Evolutionary conservation across 92 coral and sea anemone species (phyloP).

Genomic region (Blastomussa wellsi): DNA sequence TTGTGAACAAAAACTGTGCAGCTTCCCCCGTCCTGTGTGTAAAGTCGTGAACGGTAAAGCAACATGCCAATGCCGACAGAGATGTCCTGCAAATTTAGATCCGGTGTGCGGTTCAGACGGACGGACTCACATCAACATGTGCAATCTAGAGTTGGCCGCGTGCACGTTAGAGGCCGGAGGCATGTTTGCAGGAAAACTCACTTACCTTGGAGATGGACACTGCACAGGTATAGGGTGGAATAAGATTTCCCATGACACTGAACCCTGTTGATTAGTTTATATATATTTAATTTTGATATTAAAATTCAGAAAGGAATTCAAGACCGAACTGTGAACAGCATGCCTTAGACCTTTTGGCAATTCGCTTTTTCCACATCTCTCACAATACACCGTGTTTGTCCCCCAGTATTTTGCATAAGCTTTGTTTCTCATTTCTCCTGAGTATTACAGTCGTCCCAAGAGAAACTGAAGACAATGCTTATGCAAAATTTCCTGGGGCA

Average conservation of each 20-base stretch:
- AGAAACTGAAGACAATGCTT: too few relatives aligned
- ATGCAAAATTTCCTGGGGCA: too few relatives aligned
- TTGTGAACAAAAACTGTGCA: slow-evolving; percentile 70
- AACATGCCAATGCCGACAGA: slow-evolving; percentile 67
- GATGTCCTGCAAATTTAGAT: slow-evolving; percentile 42
- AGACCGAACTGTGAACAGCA: too few relatives aligned
- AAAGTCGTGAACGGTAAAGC: slow-evolving; percentile 67
- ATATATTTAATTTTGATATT: background rate
- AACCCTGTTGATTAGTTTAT: too few relatives aligned
- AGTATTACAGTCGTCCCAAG: too few relatives aligned
- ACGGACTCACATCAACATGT: slow-evolving; percentile 67
- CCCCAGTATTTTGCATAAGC: too few relatives aligned
- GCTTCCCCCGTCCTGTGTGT: slow-evolving; percentile 56
- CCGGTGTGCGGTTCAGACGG: slow-evolving; percentile 85
- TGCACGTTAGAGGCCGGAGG: slow-evolving; percentile 25
- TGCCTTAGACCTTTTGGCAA: too few relatives aligned
- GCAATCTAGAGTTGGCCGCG: slow-evolving; percentile 60
- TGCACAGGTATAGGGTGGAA: slow-evolving; percentile 26
- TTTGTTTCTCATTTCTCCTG: too few relatives aligned
- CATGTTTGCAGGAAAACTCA: slow-evolving; percentile 23
- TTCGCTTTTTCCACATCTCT: too few relatives aligned
- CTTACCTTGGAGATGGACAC: slow-evolving; percentile 31
- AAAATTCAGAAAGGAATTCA: background rate
- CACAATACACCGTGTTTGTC: too few relatives aligned
- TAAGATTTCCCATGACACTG: background rate